Base-by-base conservation (phyloP, 2,888 invertebrate genomes). In the Lepidochrysops patricia region DNA sequence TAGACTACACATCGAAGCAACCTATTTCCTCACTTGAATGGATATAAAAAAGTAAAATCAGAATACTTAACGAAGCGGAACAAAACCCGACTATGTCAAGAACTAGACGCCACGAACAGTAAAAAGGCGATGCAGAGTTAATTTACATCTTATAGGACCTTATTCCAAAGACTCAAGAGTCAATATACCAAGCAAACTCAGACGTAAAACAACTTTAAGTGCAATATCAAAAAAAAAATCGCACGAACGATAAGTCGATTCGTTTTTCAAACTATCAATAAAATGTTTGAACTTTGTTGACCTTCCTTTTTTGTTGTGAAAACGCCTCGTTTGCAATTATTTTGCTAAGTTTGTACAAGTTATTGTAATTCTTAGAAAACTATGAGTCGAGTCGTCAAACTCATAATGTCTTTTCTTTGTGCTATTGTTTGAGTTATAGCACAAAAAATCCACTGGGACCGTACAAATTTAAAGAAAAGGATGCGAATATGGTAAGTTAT, bases 221-320 rank as follows among this genome's bases (percentile, higher is more conserved):
- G 2, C 2, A 13, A 15, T 19, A 26, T 12, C 32, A 54, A 54
- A 54, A 32, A 54, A 54, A 29, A 32, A 54, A 32, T 54, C 54
- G 29, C 54, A 54, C 54, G 29, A 29, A 29, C 29, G 54, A 19
- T 6, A 19, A 54, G 19, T 32, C 3, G 32, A 32, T 32, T 26
- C 6, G 25, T 50, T 54, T 32, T 54, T 29, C 15, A 29, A 54
- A 54, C 54, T 26, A 52, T 52, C 15, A 54, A 54, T 32, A 54
- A 27, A 54, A 54, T 15, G 19, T 54, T 32, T 54, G 54, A 54
- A 54, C 54, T 32, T 19, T 9, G 19, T 54, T 54, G 54, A 54
- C 54, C 54, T 54, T 12, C 1, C 13, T 12, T 54, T 54, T 54
- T 54, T 54, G 15, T 9, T 50, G n/a, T 2, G 2, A 50, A 50